These are phyloP conservation scores for Branchinecta lynchi DNA, from an alignment of 1,140 invertebrate genomes.

Conservation along the genomic window DNA sequence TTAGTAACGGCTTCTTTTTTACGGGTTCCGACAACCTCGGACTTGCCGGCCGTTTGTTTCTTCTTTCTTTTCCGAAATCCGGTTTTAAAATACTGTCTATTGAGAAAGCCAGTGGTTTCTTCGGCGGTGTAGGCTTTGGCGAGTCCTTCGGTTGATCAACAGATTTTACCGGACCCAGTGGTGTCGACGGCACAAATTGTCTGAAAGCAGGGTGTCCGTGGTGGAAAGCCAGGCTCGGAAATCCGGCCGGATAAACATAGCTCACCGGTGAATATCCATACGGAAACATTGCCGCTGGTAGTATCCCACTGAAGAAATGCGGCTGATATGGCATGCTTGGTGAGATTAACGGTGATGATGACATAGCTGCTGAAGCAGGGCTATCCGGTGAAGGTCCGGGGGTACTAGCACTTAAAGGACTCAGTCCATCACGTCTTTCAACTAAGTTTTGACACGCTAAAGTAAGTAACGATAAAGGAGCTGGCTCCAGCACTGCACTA, in stretches of 20 bases:
- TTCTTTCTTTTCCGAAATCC: not conserved
- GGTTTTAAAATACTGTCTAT: not conserved
- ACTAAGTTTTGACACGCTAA: not conserved
- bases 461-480: not conserved
- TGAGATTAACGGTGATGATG: not conserved
- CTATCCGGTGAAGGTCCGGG: not conserved
- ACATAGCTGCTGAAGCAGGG: not conserved
- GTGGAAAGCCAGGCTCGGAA: not conserved
- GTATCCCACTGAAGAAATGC: not conserved
- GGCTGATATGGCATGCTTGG: not conserved
- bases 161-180: not conserved
- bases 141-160: not conserved
- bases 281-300: conserved; percentile 6
- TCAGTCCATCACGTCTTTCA: conserved; percentile 1
- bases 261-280: conserved; percentile 3
- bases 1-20: not conserved
- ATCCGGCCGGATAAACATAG: not conserved
- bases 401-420: conserved; percentile 6
- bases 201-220: not conserved
- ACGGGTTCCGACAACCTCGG: not conserved
- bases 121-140: not conserved
- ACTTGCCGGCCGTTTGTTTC: not conserved
- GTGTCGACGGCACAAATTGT: not conserved
- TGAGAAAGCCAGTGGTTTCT: not conserved
- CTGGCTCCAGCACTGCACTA: not conserved